Conservation (phyloP, 2,113 vertebrate species). For the human (Homo sapiens) region GRCh38 chr5:19415501-19416000, state of each 20-base stretch:
- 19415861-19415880: not conserved
- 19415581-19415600: not conserved
- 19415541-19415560: not conserved
- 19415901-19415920: not conserved
- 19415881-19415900: not conserved
- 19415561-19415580: not conserved
- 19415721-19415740: not conserved
- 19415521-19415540: not conserved
- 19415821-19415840: not conserved
- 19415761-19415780: not conserved
- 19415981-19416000: not conserved
- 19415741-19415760: not conserved
- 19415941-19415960: accelerated
- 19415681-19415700: not conserved
- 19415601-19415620: not conserved
- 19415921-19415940: not conserved
- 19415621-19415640: not conserved
- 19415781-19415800: not conserved
- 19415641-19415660: not conserved
- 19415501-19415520: not conserved
- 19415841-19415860: not conserved
- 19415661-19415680: not conserved
- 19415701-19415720: not conserved
- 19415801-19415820: not conserved
- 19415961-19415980: accelerated